Evolutionary conservation across 1,140 invertebrate species (phyloP), one percentile per base, ranked within the genome.

Genomic region (Achatina immaculata): DNA sequence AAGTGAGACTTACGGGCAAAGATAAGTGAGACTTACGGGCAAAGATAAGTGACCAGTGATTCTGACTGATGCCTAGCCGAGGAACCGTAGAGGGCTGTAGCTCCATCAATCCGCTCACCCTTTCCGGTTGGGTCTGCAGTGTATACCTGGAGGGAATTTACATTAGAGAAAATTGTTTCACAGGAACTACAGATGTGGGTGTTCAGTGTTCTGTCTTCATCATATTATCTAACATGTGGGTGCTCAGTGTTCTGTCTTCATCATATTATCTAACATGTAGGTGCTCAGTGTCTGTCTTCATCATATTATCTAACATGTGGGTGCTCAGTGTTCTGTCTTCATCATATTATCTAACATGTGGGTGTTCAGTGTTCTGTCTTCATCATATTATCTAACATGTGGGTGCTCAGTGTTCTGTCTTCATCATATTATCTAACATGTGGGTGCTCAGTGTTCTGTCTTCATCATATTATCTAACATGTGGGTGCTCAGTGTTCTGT

Each of bases 131-230:
- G 74, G 51, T 76, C 55, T 21, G 74, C 74, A 31, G 62, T 38
- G 51, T 36, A 76, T 4, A 76, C 74, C 74, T 76, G 55, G n/a
- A n/a, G n/a, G n/a, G n/a, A n/a, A n/a, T n/a, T n/a, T n/a, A 40
- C 7, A 28, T 38, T n/a, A 19, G 65, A 66, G 14, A 14, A 66
- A 31, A n/a, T 14, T 19, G 14, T 66, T 66, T 19, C 9, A 66
- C 48, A 51, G 11, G 11, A 51, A 11, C 24, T 51, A 24, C n/a
- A n/a, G n/a, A n/a, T n/a, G n/a, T n/a, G n/a, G n/a, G n/a, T n/a
- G n/a, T n/a, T n/a, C n/a, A n/a, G n/a, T n/a, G 24, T 51, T 11
- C 24, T 24, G 11, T 51, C 24, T 11, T 51, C 24, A 51, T 14
- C 11, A 51, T 51, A 24, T 11, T 51, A 24, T 51, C 11, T 51